These are phyloP conservation scores for Hemitrygon akajei DNA, from an alignment of 2,797 vertebrate species.

Conservation along the genomic window DNA sequence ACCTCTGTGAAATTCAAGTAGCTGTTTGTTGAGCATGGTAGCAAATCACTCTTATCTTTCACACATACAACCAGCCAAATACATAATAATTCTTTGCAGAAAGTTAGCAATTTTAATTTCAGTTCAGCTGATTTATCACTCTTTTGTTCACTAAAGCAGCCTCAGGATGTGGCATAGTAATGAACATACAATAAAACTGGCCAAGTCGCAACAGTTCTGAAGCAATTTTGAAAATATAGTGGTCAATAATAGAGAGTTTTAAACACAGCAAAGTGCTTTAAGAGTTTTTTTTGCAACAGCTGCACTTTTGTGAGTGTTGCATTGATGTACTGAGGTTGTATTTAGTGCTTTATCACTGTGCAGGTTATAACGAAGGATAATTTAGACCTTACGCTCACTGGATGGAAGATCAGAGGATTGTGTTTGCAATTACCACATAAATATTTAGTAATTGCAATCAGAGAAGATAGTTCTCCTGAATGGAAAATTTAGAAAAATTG, in stretches of 20 bases:
- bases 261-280: background rate
- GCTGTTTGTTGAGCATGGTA: background rate
- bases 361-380: background rate
- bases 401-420: too few relatives aligned
- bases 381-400: background rate
- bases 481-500: too few relatives aligned
- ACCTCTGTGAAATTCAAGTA: too few relatives aligned
- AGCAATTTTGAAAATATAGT: background rate
- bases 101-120: constrained; percentile 21
- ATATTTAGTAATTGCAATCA: too few relatives aligned
- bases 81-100: background rate
- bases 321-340: background rate
- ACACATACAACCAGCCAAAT: background rate
- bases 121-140: background rate
- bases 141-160: background rate
- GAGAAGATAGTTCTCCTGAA: too few relatives aligned
- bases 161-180: background rate
- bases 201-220: background rate
- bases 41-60: background rate
- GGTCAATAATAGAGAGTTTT: background rate
- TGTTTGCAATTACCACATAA: too few relatives aligned
- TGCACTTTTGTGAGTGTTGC: background rate
- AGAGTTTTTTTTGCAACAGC: background rate
- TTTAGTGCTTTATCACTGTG: background rate
- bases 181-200: background rate